Conservation (phyloP, 2,113 vertebrate genomes). For the Limanda limanda region DNA sequence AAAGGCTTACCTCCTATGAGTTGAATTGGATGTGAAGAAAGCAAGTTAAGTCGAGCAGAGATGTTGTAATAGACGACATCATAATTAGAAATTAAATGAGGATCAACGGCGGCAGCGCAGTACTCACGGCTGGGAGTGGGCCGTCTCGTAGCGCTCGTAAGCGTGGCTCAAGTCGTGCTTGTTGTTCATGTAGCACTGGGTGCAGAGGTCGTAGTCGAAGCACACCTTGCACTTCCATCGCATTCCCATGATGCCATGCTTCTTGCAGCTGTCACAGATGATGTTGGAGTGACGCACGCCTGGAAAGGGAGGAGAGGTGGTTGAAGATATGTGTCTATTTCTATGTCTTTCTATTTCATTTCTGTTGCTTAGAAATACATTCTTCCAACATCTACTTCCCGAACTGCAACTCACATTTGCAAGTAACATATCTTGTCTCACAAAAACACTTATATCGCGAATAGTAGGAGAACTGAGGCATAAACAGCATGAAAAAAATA, state of each 20-base stretch:
- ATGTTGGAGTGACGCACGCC: conserved; percentile 98
- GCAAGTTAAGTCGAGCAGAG: not conserved
- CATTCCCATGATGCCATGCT: conserved; percentile 97
- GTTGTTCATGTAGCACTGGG: conserved; percentile 98
- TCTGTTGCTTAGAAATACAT: not conserved
- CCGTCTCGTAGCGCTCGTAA: conserved; percentile 96
- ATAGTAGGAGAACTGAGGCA: conserved; percentile 30
- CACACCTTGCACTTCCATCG: conserved; percentile 98
- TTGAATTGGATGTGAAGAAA: conserved; percentile 11
- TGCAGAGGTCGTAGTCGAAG: conserved; percentile 97
- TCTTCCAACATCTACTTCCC: not conserved
- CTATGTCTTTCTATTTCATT: not conserved
- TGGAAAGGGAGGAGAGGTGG: conserved; percentile 53
- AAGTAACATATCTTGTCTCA: not conserved
- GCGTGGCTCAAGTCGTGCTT: conserved; percentile 92
- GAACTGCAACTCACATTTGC: not conserved
- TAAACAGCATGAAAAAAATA: conserved; percentile 48
- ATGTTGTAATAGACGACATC: not conserved
- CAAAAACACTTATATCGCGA: not conserved
- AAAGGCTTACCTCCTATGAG: conserved; percentile 5
- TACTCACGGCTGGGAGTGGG: conserved; percentile 97
- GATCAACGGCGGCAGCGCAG: not conserved
- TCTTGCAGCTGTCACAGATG: conserved; percentile 98
- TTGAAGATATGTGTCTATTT: not conserved
- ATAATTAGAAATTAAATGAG: conserved; percentile 14